Evolutionary conservation across 2,888 invertebrate species (phyloP).

Genomic region (Onchidella celtica): DNA sequence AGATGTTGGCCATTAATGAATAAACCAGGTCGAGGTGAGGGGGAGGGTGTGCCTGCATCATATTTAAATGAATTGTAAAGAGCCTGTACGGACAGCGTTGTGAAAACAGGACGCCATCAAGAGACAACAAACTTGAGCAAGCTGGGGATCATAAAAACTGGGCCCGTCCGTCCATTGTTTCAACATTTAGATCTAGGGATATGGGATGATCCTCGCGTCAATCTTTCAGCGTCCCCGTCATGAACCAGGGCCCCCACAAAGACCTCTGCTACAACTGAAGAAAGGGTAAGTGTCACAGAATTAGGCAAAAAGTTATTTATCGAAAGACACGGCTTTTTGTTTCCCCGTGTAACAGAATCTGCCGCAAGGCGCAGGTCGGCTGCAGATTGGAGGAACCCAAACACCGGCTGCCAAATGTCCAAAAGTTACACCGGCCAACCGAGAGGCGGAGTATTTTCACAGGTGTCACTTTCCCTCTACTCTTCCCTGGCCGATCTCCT

Average conservation of each 20-base stretch:
- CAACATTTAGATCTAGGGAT: no score
- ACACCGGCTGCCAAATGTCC: background rate
- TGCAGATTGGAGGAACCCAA: background rate
- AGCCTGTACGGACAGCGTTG: no score
- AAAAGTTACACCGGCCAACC: background rate
- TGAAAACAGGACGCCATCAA: no score
- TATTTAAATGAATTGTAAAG: no score
- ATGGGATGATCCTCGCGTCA: no score
- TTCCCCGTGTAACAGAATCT: background rate
- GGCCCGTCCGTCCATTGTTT: no score
- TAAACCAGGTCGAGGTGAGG: background rate
- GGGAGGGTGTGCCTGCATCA: no score
- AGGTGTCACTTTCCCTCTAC: background rate
- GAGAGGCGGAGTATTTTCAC: conserved; percentile 8
- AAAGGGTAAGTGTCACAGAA: conserved; percentile 21
- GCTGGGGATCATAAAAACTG: no score
- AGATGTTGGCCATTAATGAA: no score
- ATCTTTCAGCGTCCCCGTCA: background rate
- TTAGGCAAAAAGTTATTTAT: conserved; percentile 16
- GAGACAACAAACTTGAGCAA: no score
- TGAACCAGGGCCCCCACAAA: background rate
- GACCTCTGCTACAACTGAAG: background rate
- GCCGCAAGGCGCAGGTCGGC: background rate
- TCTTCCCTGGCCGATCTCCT: background rate
- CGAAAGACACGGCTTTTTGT: background rate